phyloP scores from a whole-genome alignment of 35 echinoderm and acorn worm species.

The Diadema setosum region DNA sequence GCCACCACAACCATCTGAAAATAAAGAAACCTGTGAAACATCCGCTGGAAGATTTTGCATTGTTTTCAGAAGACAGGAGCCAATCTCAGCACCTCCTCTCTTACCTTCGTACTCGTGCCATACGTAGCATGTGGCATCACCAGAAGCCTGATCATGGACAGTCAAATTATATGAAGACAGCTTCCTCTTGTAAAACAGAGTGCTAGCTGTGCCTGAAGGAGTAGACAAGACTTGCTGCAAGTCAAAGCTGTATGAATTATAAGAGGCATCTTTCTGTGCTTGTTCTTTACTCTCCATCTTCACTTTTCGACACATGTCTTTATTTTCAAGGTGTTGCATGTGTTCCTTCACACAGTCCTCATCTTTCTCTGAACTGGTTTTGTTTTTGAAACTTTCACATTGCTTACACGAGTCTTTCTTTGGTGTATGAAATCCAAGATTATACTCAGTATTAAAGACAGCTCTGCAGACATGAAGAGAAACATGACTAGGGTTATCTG shows the following conservation, averaged over 20 bases:
- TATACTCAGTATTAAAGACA: constrained; percentile 10
- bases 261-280: not conserved
- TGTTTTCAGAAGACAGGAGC: not conserved
- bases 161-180: constrained; percentile 16
- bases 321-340: not conserved
- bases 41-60: not conserved
- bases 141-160: not conserved
- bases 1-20: not conserved
- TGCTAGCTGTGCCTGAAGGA: not conserved
- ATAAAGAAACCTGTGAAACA: not conserved
- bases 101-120: not conserved
- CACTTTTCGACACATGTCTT: not conserved
- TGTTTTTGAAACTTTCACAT: not conserved
- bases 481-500: not conserved
- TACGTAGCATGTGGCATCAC: not conserved
- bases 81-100: not conserved
- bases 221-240: constrained; percentile 4
- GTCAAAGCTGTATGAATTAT: not conserved
- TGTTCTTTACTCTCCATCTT: not conserved
- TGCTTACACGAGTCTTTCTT: constrained; percentile 33
- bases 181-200: constrained; percentile 18
- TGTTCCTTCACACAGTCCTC: not conserved
- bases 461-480: not conserved
- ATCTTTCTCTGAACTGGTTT: not conserved
- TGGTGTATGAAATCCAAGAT: constrained; percentile 16